Evolutionary conservation across 1,140 invertebrate species (phyloP).

Genomic region (Goniozus legneri): DNA sequence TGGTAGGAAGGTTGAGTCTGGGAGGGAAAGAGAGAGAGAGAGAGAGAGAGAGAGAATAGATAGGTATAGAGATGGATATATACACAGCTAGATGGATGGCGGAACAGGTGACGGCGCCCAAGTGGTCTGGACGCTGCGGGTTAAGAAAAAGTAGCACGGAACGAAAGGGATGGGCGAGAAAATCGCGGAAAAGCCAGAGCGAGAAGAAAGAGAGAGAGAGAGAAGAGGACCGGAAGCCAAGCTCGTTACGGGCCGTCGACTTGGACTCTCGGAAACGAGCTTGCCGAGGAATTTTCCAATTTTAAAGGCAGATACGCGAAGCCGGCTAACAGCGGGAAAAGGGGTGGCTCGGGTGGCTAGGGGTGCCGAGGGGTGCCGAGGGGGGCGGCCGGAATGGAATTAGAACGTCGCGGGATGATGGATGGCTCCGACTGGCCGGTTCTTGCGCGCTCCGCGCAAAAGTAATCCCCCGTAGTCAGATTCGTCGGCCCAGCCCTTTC

Average conservation of each 20-base stretch:
- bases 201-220: constrained; percentile 6
- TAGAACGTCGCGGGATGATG: constrained; percentile 20
- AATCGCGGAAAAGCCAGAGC: too few relatives aligned
- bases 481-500: too few relatives aligned
- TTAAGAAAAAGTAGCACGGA: constrained; percentile 12
- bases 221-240: constrained; percentile 6
- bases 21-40: constrained; percentile 6
- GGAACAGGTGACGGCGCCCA: too few relatives aligned
- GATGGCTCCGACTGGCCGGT: constrained; percentile 5
- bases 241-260: constrained; percentile 26
- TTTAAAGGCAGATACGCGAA: constrained; percentile 29
- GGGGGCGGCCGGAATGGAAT: not conserved
- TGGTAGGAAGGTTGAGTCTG: constrained; percentile 5
- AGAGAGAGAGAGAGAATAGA: constrained; percentile 20
- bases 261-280: constrained; percentile 12
- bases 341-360: too few relatives aligned
- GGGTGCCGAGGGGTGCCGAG: not conserved
- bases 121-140: too few relatives aligned
- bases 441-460: not conserved
- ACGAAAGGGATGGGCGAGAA: too few relatives aligned
- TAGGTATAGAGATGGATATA: constrained; percentile 12
- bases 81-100: too few relatives aligned
- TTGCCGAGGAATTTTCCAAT: constrained; percentile 31
- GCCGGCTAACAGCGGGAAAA: not conserved
- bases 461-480: not conserved